Evolutionary conservation across 2,888 invertebrate species (phyloP), one percentile per base, ranked within the genome.

Genomic region (Sarcophaga caerulescens): DNA sequence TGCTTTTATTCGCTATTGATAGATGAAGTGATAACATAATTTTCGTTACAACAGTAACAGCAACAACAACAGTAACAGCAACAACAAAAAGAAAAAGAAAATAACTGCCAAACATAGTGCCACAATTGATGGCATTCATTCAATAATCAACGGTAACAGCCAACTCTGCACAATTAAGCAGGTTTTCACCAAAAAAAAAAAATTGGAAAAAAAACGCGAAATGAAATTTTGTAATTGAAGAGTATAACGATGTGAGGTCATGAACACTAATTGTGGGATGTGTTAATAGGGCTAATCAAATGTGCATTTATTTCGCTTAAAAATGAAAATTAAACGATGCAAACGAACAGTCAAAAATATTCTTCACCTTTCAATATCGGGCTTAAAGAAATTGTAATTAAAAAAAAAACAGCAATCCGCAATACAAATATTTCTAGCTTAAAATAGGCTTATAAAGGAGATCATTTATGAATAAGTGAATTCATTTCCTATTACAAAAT

Each of bases 21-120:
- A 84, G 80, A 86, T 86, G 85, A 86, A 78, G 85, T 84, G 85
- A 81, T 86, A 86, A 86, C 83, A 86, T 81, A 84, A 84, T 81
- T 85, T 81, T 78, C 70, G 35, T 71, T 23, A 65, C 8, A 25
- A 65, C 12, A 11, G 35, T 57, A 68, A 19, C 10, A 63, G 35
- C 6, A 35, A 6, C 25, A 25, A 0, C 25, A 25, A 25, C 25
- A 25, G 4, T 4, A 25, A 25, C 25, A 25, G 5, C 5, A 25
- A 25, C 25, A 63, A 25, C 52, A 23, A 44, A 44, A 69, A 5
- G 23, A 68, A 59, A 69, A 57, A 52, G 70, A 59, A 77, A 71
- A 45, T 47, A 47, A 47, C 35, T 14, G 14, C 47, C 47, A 47
- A 47, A 47, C 47, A 47, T 14, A 14, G 47, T 71, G 65, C 82